Evolutionary conservation across 2,797 vertebrate species (phyloP).

Genomic region (Poeciliopsis paucimaculata): DNA sequence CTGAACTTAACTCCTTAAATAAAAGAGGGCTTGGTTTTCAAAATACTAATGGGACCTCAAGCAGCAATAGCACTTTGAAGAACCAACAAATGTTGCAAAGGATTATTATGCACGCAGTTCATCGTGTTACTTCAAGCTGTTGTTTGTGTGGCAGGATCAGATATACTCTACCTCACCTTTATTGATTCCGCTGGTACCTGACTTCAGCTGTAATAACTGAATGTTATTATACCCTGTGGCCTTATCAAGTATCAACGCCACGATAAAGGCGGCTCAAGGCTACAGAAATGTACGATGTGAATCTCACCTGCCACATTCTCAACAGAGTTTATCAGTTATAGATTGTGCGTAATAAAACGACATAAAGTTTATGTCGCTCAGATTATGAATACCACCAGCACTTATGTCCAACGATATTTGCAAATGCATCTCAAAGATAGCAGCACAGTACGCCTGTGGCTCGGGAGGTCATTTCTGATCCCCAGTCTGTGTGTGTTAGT

Average conservation of each 20-base stretch:
- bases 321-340: slow-evolving; percentile 24
- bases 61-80: slow-evolving; percentile 13
- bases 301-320: neutral
- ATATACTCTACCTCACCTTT: slow-evolving; percentile 29
- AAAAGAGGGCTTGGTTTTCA: slow-evolving; percentile 18
- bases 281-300: neutral
- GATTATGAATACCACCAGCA: slow-evolving; percentile 37
- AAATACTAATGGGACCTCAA: slow-evolving; percentile 23
- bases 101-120: slow-evolving; percentile 22
- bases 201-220: slow-evolving; percentile 51
- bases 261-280: slow-evolving; percentile 11
- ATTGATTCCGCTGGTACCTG: slow-evolving; percentile 40
- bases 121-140: slow-evolving; percentile 8
- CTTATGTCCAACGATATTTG: slow-evolving; percentile 32
- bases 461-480: neutral
- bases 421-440: slow-evolving; percentile 27
- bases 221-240: slow-evolving; percentile 40
- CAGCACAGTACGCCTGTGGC: neutral
- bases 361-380: slow-evolving; percentile 28
- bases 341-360: slow-evolving; percentile 26
- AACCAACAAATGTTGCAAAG: slow-evolving; percentile 9
- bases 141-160: slow-evolving; percentile 35
- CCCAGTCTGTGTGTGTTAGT: neutral
- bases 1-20: slow-evolving; percentile 1
- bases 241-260: slow-evolving; percentile 31